Conservation (phyloP, 2,797 vertebrate genomes). For the Allobates femoralis region DNA sequence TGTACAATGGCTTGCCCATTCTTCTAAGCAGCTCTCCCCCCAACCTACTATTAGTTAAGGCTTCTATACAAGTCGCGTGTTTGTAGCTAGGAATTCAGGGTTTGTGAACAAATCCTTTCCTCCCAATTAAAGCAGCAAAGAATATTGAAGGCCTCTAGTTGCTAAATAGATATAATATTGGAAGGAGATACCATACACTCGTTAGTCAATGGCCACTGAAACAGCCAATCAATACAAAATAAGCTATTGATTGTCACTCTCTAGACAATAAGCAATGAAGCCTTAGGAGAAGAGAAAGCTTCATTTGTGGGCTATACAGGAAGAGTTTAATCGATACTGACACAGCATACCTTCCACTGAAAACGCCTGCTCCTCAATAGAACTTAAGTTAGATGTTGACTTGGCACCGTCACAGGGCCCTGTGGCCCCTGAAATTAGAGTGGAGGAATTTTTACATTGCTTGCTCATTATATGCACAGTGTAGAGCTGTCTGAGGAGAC, state of each 20-base stretch:
- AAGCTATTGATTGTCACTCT: slow-evolving; percentile 59
- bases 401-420: not conserved
- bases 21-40: not conserved
- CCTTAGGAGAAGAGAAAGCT: slow-evolving; percentile 22
- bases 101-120: slow-evolving; percentile 19
- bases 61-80: not conserved
- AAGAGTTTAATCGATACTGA: slow-evolving; percentile 49
- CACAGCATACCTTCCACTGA: slow-evolving; percentile 28
- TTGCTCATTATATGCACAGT: not conserved
- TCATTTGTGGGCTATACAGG: slow-evolving; percentile 34
- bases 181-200: slow-evolving; percentile 31
- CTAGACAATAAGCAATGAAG: slow-evolving; percentile 58
- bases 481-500: not conserved
- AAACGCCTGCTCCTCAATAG: slow-evolving; percentile 3
- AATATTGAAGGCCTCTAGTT: slow-evolving; percentile 49
- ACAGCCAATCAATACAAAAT: slow-evolving; percentile 58
- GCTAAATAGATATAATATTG: slow-evolving; percentile 60
- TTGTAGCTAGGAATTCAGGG: not conserved
- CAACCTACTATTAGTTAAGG: not conserved
- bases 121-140: slow-evolving; percentile 43
- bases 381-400: not conserved
- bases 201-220: slow-evolving; percentile 57
- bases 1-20: not conserved
- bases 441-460: not conserved
- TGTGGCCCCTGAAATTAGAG: not conserved